These are phyloP conservation scores for Apodemus sylvaticus DNA, from an alignment of 2,113 vertebrate species.

Conservation along the genomic window DNA sequence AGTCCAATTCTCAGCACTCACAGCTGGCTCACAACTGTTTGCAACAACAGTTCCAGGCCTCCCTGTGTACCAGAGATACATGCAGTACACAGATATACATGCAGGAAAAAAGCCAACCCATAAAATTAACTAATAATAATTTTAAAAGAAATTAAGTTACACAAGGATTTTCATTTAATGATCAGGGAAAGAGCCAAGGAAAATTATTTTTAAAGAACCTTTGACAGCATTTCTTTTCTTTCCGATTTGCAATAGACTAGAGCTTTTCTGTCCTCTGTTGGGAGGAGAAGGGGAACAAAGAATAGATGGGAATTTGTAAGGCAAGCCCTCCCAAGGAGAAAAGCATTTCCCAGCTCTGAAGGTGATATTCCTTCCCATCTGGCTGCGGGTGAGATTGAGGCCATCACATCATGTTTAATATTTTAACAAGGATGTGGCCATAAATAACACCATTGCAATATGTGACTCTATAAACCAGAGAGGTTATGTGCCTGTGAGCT, in stretches of 20 bases:
- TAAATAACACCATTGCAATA: constrained; percentile 56
- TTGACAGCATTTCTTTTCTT: constrained; percentile 17
- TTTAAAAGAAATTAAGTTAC: background rate
- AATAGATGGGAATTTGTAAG: background rate
- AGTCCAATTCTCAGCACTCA: background rate
- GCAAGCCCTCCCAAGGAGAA: constrained; percentile 43
- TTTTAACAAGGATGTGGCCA: constrained; percentile 73
- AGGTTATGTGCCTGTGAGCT: constrained; percentile 6
- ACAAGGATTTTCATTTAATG: background rate
- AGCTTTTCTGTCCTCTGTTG: constrained; percentile 15
- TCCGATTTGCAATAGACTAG: constrained; percentile 1
- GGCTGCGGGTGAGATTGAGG: background rate
- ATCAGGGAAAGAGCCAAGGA: background rate
- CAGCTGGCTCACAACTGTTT: background rate
- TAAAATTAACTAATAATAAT: background rate
- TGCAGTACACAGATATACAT: background rate
- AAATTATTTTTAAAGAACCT: background rate
- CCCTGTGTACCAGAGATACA: background rate
- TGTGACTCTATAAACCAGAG: constrained; percentile 60
- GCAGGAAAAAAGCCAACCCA: background rate
- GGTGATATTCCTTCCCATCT: background rate
- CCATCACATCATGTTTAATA: constrained; percentile 47
- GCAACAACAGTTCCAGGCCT: background rate
- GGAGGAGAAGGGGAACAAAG: background rate
- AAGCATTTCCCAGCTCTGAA: background rate